A percentile compares a stretch with the other conserved stretches of the same genome.
phyloP scores from a whole-genome alignment of 2,113 vertebrate genomes.

The Abramis brama region DNA sequence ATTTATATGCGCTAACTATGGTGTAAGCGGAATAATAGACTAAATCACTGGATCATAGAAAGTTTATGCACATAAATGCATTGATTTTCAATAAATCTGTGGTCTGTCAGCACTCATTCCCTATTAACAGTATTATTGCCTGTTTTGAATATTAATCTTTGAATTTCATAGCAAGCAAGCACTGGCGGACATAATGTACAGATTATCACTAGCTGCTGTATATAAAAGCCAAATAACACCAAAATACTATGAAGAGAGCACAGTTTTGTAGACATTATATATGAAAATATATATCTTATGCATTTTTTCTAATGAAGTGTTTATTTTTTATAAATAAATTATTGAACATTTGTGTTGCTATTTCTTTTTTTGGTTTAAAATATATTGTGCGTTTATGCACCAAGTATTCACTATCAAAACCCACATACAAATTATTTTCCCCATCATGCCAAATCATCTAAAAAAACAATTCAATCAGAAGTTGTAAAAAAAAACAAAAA shows the following conservation, averaged over 20 bases:
- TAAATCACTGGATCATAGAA: neutral
- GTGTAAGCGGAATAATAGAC: neutral
- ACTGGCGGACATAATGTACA: slow-evolving; percentile 13
- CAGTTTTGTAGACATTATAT: slow-evolving; percentile 48
- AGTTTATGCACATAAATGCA: neutral
- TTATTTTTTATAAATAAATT: slow-evolving; percentile 79
- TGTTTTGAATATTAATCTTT: neutral
- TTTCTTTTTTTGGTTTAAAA: neutral
- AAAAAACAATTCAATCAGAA: neutral
- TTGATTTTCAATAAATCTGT: neutral
- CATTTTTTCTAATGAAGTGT: slow-evolving; percentile 50
- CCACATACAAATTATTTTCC: neutral
- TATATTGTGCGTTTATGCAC: neutral
- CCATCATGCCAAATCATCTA: neutral
- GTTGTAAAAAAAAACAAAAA: slow-evolving; percentile 68
- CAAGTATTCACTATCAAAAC: neutral
- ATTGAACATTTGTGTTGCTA: slow-evolving; percentile 61
- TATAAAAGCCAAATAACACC: neutral
- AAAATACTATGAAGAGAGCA: neutral
- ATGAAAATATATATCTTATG: slow-evolving; percentile 43
- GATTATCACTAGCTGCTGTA: slow-evolving; percentile 7
- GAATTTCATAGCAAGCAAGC: slow-evolving; percentile 17
- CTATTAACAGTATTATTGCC: neutral
- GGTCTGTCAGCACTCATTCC: neutral
- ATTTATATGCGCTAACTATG: neutral